Conservation (phyloP, 2,888 invertebrate species). For the Malachius bipustulatus region DNA sequence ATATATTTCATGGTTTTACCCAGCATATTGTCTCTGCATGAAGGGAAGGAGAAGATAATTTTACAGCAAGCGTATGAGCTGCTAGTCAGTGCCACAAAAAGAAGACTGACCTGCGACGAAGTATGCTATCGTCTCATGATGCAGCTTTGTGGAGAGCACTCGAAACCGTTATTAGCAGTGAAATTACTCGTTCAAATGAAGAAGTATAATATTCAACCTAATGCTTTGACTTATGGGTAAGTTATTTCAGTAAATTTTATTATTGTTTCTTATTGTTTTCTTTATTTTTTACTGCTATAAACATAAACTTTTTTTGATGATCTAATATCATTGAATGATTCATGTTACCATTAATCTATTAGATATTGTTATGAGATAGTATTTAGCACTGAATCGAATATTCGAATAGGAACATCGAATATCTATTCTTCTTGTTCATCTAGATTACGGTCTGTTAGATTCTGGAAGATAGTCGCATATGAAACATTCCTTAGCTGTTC, state of each 20-base stretch:
- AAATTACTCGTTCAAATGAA: conserved; percentile 86
- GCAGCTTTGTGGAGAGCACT: conserved; percentile 93
- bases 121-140: conserved; percentile 97
- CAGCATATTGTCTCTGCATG: conserved; percentile 59
- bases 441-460: too few species aligned
- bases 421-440: too few species aligned
- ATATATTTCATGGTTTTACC: conserved; percentile 95
- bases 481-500: too few species aligned
- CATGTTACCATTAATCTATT: too few species aligned
- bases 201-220: conserved; percentile 84
- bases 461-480: too few species aligned
- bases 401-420: too few species aligned
- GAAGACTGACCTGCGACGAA: conserved; percentile 83
- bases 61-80: conserved; percentile 76
- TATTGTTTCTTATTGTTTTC: conserved; percentile 2
- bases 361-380: too few species aligned
- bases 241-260: conserved; percentile 19
- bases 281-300: too few species aligned
- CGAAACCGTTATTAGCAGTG: conserved; percentile 88
- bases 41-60: conserved; percentile 64
- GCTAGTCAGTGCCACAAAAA: conserved; percentile 74
- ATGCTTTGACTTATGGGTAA: conserved; percentile 93
- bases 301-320: too few species aligned
- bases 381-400: too few species aligned
- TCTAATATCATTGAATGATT: too few species aligned